These are phyloP conservation scores for Hydroisotoma schaefferi DNA, from an alignment of 2,888 invertebrate genomes.

Conservation along the genomic window DNA sequence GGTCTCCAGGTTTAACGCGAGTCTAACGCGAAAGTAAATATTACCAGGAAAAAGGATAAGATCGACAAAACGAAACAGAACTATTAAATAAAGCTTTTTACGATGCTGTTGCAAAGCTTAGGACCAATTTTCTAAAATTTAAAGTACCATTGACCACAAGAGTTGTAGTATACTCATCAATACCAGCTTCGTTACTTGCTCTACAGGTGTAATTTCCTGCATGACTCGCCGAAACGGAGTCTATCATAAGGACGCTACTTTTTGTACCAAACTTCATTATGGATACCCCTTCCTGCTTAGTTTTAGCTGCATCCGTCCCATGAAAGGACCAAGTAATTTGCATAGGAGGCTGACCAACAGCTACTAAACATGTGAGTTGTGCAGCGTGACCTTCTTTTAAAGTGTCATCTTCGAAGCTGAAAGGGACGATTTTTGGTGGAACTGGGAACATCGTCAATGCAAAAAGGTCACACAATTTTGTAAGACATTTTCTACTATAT, in stretches of 20 bases:
- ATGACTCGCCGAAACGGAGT: slow-evolving; percentile 63
- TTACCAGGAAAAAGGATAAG: no score
- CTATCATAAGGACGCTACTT: slow-evolving; percentile 63
- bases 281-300: slow-evolving; percentile 51
- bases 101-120: no score
- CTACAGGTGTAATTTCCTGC: slow-evolving; percentile 69
- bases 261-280: slow-evolving; percentile 59
- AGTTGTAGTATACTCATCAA: slow-evolving; percentile 60
- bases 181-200: slow-evolving; percentile 65
- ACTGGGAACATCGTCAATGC: slow-evolving; percentile 41
- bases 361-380: slow-evolving; percentile 30
- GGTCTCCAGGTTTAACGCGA: no score
- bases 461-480: slow-evolving; percentile 18
- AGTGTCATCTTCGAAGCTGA: slow-evolving; percentile 46
- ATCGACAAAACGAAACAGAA: slow-evolving; percentile 27
- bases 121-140: no score
- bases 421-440: slow-evolving; percentile 50
- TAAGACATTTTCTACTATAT: neutral
- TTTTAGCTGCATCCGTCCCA: slow-evolving; percentile 35
- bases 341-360: slow-evolving; percentile 26
- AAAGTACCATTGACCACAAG: slow-evolving; percentile 63
- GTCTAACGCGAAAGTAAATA: no score
- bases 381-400: slow-evolving; percentile 47
- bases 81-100: slow-evolving; percentile 26
- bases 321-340: slow-evolving; percentile 40